These are phyloP conservation scores for Cottoperca gobio DNA, from an alignment of 2,797 vertebrate genomes.

Conservation along the genomic window DNA sequence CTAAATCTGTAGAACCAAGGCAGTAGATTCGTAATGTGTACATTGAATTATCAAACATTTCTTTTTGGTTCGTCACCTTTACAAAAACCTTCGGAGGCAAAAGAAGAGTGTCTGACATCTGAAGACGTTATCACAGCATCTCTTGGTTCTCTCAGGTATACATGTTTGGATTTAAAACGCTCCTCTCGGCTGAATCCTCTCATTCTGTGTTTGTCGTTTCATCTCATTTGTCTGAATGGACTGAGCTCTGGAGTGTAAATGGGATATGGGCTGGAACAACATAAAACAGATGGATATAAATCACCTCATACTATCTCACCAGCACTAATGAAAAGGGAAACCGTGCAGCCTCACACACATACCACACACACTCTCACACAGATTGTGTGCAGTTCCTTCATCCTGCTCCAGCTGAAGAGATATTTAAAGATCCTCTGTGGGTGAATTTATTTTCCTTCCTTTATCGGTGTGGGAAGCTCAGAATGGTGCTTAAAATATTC, in stretches of 20 bases:
- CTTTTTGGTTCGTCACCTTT: constrained; percentile 19
- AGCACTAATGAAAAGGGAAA: constrained; percentile 67
- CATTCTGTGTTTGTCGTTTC: constrained; percentile 25
- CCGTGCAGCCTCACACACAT: background rate
- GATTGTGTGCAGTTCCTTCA: constrained; percentile 64
- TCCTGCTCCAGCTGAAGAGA: constrained; percentile 65
- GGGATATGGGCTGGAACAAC: constrained; percentile 68
- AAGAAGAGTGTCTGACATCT: constrained; percentile 13
- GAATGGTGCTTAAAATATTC: constrained; percentile 62
- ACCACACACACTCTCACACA: constrained; percentile 13
- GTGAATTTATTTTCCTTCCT: constrained; percentile 22
- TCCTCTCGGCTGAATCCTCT: constrained; percentile 12
- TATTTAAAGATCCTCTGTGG: constrained; percentile 73
- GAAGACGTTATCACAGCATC: too few relatives aligned
- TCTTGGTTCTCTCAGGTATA: background rate
- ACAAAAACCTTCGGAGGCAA: constrained; percentile 28
- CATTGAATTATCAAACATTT: constrained; percentile 67
- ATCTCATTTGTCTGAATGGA: constrained; percentile 54
- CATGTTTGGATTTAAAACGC: background rate
- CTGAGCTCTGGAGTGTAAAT: constrained; percentile 66
- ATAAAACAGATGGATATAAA: constrained; percentile 76
- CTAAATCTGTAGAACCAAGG: constrained; percentile 50
- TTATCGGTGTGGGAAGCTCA: constrained; percentile 52
- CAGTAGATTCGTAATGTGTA: constrained; percentile 65
- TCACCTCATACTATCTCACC: constrained; percentile 69